Conservation (phyloP, 1,140 invertebrate species). For the Bombus terrestris region DNA sequence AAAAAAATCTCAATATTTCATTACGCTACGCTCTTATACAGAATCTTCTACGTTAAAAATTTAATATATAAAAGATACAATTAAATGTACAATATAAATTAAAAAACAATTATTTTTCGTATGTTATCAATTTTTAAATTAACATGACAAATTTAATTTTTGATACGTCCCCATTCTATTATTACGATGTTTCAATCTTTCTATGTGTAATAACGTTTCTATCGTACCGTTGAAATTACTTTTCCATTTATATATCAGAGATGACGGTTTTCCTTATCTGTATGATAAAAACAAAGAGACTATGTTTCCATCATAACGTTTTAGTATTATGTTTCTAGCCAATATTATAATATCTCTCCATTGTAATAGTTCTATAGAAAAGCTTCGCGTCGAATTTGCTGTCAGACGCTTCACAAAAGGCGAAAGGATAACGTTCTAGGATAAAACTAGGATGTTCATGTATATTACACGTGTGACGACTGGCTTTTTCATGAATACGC, state of each 20-base stretch:
- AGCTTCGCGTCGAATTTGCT: not conserved
- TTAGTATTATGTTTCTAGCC: not conserved
- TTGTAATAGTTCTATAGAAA: not conserved
- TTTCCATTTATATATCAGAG: too few relatives aligned
- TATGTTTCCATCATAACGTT: not conserved
- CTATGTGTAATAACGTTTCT: not conserved
- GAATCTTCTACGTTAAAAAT: too few relatives aligned
- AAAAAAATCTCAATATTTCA: too few relatives aligned
- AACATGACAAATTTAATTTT: too few relatives aligned
- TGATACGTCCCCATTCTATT: too few relatives aligned
- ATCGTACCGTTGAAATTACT: not conserved
- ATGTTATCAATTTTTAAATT: not conserved
- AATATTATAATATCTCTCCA: not conserved
- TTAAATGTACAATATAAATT: too few relatives aligned
- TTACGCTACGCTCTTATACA: too few relatives aligned
- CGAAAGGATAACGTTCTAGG: not conserved
- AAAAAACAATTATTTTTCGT: not conserved
- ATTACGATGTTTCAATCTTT: too few relatives aligned
- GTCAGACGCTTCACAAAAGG: not conserved
- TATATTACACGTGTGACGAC: not conserved
- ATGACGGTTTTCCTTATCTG: too few relatives aligned
- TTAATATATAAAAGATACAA: too few relatives aligned
- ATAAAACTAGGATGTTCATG: not conserved
- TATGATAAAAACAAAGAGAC: not conserved
- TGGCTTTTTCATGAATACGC: constrained; percentile 3